Evolutionary conservation across 2,797 vertebrate genomes (phyloP), one percentile per base, ranked within the genome.

Genomic region (Champsocephalus gunnari): DNA sequence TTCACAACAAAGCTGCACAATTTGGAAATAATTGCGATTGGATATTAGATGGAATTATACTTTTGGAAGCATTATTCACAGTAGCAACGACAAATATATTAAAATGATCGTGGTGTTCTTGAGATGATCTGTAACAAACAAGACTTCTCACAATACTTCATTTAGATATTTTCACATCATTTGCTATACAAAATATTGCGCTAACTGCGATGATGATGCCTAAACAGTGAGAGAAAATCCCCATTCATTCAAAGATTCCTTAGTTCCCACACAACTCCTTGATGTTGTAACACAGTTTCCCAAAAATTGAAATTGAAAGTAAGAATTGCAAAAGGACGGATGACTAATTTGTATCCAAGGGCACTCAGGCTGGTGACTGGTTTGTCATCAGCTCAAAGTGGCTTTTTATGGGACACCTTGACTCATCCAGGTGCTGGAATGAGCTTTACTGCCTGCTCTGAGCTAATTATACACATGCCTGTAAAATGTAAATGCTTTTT

Each of bases 391-490:
- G 16, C 14, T 54, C 62, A 11, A 44, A 53, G 69, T 60, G 43
- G 44, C 41, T 43, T 84, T 73, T 55, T 21, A 57, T 50, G 9
- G 41, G 44, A 58, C 68, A 70, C 73, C 2, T 43, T 9, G 9
- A 45, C 28, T 16, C 54, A 83, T 76, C 47, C 70, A 71, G 55
- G 66, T 84, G 71, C 45, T 80, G 74, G 80, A 83, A 85, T 14
- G 60, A 60, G 56, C 47, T 81, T 85, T 77, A 77, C 11, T 82
- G 21, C 17, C 56, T 57, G 50, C 76, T 54, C 13, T 0, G 8
- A 58, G 59, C 77, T 84, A 86, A 81, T 85, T 80, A 76, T 73
- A 70, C 64, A 84, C 54, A 28, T 12, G 56, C 66, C 44, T 74
- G 73, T 75, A 50, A 66, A 48, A 75, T 77, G 34, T 65, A 48